Base-by-base conservation (phyloP, 2,113 vertebrate species). In the Brachyhypopomus occidentalis region DNA sequence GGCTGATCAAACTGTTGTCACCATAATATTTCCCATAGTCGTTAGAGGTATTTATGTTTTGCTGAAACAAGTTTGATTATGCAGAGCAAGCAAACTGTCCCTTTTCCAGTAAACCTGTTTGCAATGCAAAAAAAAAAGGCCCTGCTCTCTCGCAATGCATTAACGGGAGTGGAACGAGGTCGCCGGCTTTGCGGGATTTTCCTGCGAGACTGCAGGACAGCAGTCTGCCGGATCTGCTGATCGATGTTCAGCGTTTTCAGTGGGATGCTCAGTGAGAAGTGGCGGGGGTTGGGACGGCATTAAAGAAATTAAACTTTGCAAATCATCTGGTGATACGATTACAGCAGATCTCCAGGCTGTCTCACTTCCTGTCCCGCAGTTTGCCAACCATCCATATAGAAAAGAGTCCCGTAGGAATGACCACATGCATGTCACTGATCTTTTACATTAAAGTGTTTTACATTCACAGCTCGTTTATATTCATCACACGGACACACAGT, bases 261-360 rank as follows among this genome's bases (percentile, higher is more conserved):
- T 56, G 83, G 81, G 82, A 88, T 89, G 84, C 73, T 30, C 79
- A 86, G 82, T 76, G 89, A 77, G 64, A 83, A 87, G 78, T 83
- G 71, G 72, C 75, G 72, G 72, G 30, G 83, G 58, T 77, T 86
- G 78, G 83, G 73, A 69, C 83, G 82, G 79, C 86, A 91, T 88
- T 90, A 86, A 82, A 84, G 77, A 90, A 91, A 87, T 92, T 86
- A 91, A 93, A 90, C 85, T 90, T 93, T 80, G 85, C 90, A 89
- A 90, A 92, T 90, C 89, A 76, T 77, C 81, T 77, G 48, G 84
- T 85, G 87, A 84, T 77, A 83, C 83, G 74, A 90, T 89, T 87
- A 77, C 84, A 88, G 88, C 76, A 89, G 81, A 75, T 87, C 70
- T 72, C 36, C 16, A n/a, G 36, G 23, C 77, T 71, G 77, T 25